Evolutionary conservation across 2,113 vertebrate genomes (phyloP).

Genomic region (Odocoileus virginianus): DNA sequence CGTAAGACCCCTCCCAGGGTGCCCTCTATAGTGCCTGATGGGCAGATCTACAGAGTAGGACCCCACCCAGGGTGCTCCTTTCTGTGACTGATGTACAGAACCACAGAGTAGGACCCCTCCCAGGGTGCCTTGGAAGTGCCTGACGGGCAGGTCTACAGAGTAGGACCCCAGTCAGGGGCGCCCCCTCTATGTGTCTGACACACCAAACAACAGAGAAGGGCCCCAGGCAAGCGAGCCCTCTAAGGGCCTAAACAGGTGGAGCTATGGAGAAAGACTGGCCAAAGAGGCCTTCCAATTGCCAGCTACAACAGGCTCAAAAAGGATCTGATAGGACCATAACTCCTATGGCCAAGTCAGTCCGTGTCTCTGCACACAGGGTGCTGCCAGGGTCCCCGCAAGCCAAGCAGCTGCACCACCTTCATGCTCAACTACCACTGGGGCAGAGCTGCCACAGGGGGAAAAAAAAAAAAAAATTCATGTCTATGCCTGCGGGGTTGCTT

Average conservation of each 20-base stretch:
- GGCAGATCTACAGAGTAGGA: not conserved
- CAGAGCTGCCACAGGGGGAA: not conserved
- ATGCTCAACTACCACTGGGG: not conserved
- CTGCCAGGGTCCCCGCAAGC: not conserved
- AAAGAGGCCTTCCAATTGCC: not conserved
- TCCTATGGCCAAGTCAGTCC: not conserved
- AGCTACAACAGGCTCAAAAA: not conserved
- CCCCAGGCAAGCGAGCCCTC: rapidly evolving
- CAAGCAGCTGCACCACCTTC: not conserved
- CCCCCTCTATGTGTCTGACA: not conserved
- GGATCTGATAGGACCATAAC: not conserved
- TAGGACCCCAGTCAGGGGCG: not conserved
- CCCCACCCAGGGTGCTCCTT: not conserved
- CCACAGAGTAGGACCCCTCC: no score
- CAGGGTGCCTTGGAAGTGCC: not conserved
- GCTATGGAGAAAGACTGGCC: not conserved
- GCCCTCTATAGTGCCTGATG: not conserved
- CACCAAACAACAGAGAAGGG: not conserved
- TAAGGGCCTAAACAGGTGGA: not conserved
- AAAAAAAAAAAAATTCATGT: not conserved
- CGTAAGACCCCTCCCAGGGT: no score
- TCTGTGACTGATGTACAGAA: no score
- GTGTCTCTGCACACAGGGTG: not conserved
- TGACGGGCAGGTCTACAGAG: not conserved
- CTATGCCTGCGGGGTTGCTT: not conserved